Evolutionary conservation across 2,113 vertebrate genomes (phyloP), one percentile per base, ranked within the genome.

Genomic region (Himantopus leucocephalus): DNA sequence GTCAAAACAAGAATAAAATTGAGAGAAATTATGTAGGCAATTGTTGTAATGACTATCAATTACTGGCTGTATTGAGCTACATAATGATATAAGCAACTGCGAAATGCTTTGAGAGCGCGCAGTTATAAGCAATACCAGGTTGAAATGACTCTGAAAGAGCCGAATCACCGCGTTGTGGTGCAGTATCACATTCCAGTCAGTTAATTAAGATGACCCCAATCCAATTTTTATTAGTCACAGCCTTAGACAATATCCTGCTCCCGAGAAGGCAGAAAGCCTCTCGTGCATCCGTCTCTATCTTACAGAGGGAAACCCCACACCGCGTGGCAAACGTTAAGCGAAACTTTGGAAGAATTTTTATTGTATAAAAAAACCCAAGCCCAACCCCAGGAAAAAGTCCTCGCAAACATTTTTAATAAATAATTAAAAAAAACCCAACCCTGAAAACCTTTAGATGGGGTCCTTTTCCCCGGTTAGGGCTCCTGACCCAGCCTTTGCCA

Each of bases 11-110:
- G 74, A 92, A 60, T 63, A 50, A 92, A 96, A 72, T 8, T 6
- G 29, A 66, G 66, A 63, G 68, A 60, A 84, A 71, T 53, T 53
- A 58, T 9, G 41, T 8, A 68, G 79, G 67, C 74, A 96, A 43
- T 74, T 76, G 68, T 41, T 77, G 59, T 60, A 92, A 93, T 59
- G 81, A 92, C 89, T 85, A 60, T 71, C 79, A 92, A 55, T 94
- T 85, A 70, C 50, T 26, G 85, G 27, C 92, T 55, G 67, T 11
- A 35, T 29, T 45, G 62, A 85, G 67, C 53, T 85, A 53, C 85
- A 30, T 5, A 58, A 70, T 5, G n/a, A 34, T 1, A 60, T 10
- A 63, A 82, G 62, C 68, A 59, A 62, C 82, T 30, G 41, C 3
- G 12, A 62, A 62, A 30, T 1, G 43, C 88, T 88, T 4, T 64